Base-by-base conservation (phyloP, 2,888 invertebrate species). In the Disparrhopalites patrizii region DNA sequence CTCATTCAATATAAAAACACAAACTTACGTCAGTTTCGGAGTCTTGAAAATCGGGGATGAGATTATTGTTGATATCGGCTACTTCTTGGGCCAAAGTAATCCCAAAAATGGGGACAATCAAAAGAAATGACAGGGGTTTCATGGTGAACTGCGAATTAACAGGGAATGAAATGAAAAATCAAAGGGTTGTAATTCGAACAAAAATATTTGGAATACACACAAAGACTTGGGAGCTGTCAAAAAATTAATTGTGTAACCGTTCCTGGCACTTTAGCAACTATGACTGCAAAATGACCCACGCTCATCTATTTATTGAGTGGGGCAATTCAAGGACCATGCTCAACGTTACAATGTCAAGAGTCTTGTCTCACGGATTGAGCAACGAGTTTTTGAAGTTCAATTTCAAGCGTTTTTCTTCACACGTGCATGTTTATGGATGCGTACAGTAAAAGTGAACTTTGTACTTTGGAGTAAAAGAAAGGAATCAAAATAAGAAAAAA, bases 21-120 rank as follows among this genome's bases (percentile, higher is more conserved):
- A 25, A 52, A 55, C 55, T 55, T 30, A 55, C 55, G 7, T 55
- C 31, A 30, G 55, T 55, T 13, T 55, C 55, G n/a, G 15, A 8
- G 27, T 55, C 55, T 30, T 55, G 28, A 20, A 30, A 55, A 30
- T 55, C 55, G 5, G 28, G 30, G 18, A 55, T 25, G 10, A 28
- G 15, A n/a, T 55, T 27, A 4, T 18, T 55, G 13, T 18, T 33
- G 20, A 23, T 20, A 3, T n/a, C 38, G 15, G 30, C 38, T 8
- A 18, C 20, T 43, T 43, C 43, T 43, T 43, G 43, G 20, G n/a
- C 43, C 20, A 43, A 20, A 4, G 43, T 20, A 5, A 43, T 5
- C 5, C 43, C 43, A 18, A 43, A 15, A 15, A 43, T 5, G 5
- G 8, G n/a, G n/a, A n/a, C n/a, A 10, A 43, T 4, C 5, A 5